Base-by-base conservation (phyloP, 2,797 vertebrate species). In the Phylloscopus collybita region DNA sequence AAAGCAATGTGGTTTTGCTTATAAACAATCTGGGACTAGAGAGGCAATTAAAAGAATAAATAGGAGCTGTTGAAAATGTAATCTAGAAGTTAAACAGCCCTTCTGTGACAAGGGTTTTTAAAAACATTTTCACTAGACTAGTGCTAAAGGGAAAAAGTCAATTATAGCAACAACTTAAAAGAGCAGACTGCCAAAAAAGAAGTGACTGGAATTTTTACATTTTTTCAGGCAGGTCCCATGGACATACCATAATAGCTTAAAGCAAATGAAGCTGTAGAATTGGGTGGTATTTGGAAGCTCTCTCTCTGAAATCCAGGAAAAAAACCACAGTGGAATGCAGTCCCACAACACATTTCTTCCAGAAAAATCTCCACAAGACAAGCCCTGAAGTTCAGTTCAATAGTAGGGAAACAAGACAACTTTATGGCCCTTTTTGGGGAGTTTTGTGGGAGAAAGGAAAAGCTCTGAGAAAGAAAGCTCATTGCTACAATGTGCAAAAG, bases 271-370 rank as follows among this genome's bases (percentile, higher is more conserved):
- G 23, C 8, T 72, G 38, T 29, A 16, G 23, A n/a, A 38, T 23
- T 45, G 59, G 14, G 17, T 49, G 6, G 5, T n/a, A 32, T 82
- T 85, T 82, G 38, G 87, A 93, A 92, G 8, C 7, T 57, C 5
- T 10, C 16, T 22, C 30, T 80, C 74, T 80, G 44, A 82, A 85
- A 87, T 64, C 17, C 18, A 59, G 14, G 38, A 70, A 79, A 86
- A n/a, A 0, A 3, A 5, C 13, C 16, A 44, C 22, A 49, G 29
- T 27, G 40, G 78, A 71, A 74, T 8, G 44, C 61, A 69, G 0
- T 0, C 2, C 17, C 9, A 38, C 11, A 80, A 19, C 20, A 66
- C 5, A 29, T 2, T 69, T 80, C n/a, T 66, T 65, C 32, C 21
- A 79, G 49, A 60, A 86, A 42, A 50, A 72, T 30, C 9, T 22